Evolutionary conservation across 35 echinoderm and acorn worm genomes (phyloP).

Genomic region (Patiria miniata): DNA sequence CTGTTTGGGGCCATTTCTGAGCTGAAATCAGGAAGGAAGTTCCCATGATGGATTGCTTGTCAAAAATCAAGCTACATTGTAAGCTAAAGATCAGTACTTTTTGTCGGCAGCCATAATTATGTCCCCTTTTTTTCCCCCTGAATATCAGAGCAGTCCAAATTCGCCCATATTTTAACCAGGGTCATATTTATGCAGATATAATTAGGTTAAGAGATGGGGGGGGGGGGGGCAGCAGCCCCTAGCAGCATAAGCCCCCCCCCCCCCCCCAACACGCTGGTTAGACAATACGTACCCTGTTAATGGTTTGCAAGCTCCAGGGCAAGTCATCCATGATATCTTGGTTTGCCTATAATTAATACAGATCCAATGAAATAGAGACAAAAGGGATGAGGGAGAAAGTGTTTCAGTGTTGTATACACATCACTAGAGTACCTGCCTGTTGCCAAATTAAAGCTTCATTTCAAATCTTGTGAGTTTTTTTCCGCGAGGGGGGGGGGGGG

Average conservation of each 20-base stretch:
- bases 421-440: neutral
- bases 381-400: neutral
- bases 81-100: conserved; percentile 17
- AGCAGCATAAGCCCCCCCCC: neutral
- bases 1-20: conserved; percentile 8
- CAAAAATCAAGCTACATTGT: too few relatives aligned
- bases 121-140: neutral
- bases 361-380: neutral
- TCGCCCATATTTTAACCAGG: neutral
- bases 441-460: neutral
- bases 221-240: neutral
- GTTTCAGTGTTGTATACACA: neutral
- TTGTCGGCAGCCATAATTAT: neutral
- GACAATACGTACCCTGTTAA: conserved; percentile 1
- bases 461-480: neutral
- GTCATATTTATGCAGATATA: conserved; percentile 12
- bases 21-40: conserved; percentile 21
- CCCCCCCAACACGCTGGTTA: conserved; percentile 9
- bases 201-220: conserved; percentile 12
- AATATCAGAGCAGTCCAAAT: neutral
- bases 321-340: neutral
- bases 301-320: neutral
- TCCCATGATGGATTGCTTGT: conserved; percentile 25
- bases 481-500: neutral
- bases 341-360: neutral